Percentiles rank a stretch among this genome's conserved stretches.
phyloP scores from a whole-genome alignment of 2,113 vertebrate species.

The Nasalis larvatus region DNA sequence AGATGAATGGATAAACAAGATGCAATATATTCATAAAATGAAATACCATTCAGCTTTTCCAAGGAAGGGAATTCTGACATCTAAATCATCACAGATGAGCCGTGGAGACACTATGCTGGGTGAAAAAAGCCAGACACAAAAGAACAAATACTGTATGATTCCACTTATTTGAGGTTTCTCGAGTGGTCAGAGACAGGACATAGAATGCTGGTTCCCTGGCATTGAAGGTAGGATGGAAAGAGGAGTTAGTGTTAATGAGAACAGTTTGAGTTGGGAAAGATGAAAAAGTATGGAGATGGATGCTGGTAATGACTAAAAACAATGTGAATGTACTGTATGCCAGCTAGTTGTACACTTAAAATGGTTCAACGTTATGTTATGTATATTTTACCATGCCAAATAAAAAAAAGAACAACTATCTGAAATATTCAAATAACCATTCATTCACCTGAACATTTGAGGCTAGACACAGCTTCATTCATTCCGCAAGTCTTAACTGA shows the following conservation, averaged over 20 bases:
- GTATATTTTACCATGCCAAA: background rate
- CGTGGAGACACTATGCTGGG: background rate
- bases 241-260: background rate
- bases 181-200: background rate
- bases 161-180: background rate
- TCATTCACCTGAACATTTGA: background rate
- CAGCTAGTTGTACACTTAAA: background rate
- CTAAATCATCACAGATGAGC: background rate
- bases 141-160: background rate
- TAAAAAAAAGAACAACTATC: background rate
- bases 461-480: background rate
- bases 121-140: background rate
- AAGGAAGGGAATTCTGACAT: background rate
- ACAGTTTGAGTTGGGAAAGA: background rate
- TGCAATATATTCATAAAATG: no score
- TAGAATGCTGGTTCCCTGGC: rapidly evolving
- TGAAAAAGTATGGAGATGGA: background rate
- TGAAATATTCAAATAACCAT: background rate
- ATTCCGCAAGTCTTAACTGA: background rate
- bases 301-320: background rate
- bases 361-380: background rate
- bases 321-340: background rate
- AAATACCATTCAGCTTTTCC: background rate
- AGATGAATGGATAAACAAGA: background rate
- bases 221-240: background rate